These are phyloP conservation scores for Myiozetetes cayanensis DNA, from an alignment of 2,113 vertebrate species.

Conservation along the genomic window DNA sequence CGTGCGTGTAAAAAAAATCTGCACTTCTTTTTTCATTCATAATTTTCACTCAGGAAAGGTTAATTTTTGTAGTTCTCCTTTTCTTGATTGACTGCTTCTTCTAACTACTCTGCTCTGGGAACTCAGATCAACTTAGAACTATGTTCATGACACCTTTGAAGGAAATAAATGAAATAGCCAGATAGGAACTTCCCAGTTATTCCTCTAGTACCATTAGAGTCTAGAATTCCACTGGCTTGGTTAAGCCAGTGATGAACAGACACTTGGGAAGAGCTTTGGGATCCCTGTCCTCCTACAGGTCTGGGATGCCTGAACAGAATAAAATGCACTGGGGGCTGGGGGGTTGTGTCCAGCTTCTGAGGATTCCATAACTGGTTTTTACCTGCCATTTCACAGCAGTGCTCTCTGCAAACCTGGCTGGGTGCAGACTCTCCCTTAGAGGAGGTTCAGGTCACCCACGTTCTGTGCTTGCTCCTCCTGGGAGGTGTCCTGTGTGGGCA, in stretches of 20 bases:
- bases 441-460: not conserved
- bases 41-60: not conserved
- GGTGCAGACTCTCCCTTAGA: not conserved
- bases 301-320: not conserved
- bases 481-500: not conserved
- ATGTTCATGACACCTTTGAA: not conserved
- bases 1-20: not conserved
- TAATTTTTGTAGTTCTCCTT: not conserved
- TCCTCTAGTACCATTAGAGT: not conserved
- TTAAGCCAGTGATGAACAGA: not conserved
- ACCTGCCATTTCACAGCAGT: not conserved
- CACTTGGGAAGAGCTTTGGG: not conserved
- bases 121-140: not conserved
- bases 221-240: not conserved
- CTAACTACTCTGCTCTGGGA: not conserved
- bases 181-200: not conserved
- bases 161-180: not conserved
- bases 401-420: not conserved
- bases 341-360: not conserved
- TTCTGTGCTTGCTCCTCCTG: not conserved
- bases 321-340: not conserved
- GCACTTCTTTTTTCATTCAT: not conserved
- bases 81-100: not conserved
- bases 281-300: accelerated
- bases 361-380: not conserved